Evolutionary conservation across 2,797 vertebrate genomes (phyloP), one percentile per base, ranked within the genome.

Genomic region (Cheirogaleus major): DNA sequence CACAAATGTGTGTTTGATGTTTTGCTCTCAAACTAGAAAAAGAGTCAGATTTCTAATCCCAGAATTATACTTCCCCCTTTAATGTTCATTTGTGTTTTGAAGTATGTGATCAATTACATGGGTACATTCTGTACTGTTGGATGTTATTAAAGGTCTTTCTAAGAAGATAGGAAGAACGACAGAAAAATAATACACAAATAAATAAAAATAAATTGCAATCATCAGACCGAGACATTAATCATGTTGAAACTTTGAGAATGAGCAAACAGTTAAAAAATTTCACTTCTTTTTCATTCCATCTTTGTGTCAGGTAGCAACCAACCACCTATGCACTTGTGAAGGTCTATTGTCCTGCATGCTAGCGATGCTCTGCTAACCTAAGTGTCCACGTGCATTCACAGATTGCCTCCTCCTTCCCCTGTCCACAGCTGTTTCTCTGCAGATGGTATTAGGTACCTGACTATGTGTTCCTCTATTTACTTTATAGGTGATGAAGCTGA

Each of bases 61-160:
- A 67, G 85, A 92, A 97, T 96, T 87, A 89, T 97, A 6, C 30
- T 86, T 93, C 35, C 32, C 15, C 15, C 23, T 83, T 94, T 70
- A 69, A 76, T 63, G 17, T 92, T 92, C 35, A 70, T 89, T 89
- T 96, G 52, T 41, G 15, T 86, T 91, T 95, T 95, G 79, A 93
- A 75, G 45, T 84, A 65, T 89, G 57, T 91, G 82, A 93, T 89
- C 45, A 91, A 80, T 93, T 70, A 48, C 41, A 86, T 69, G n/a
- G 70, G 65, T 76, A 59, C 10, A 38, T 95, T 95, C 50, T 86
- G 22, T 65, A 69, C 6, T 72, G 6, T 15, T 93, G 73, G 23
- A 27, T 94, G 23, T 93, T 92, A 75, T 82, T 83, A 85, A 67
- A 73, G 20, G 25, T 82, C 52, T 94, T 85, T 55, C 48, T 80